Base-by-base conservation (phyloP, 2,888 invertebrate species). In the Zeuzera pyrina region DNA sequence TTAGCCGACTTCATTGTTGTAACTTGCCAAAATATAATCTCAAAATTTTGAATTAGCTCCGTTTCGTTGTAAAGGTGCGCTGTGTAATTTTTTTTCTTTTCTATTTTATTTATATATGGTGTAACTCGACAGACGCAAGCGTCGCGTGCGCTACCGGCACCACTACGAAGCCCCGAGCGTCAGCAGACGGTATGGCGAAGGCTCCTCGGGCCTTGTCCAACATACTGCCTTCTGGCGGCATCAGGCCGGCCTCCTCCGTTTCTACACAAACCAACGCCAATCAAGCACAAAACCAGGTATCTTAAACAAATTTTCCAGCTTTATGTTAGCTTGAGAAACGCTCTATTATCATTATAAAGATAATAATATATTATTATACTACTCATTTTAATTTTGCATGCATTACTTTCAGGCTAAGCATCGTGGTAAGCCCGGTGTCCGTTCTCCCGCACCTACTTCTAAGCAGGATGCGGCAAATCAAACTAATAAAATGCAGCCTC, bases 221-320 rank as follows among this genome's bases (percentile, higher is more conserved):
- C 53, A 89, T 91, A 33, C 57, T 91, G 43, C 91, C 91, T 0
- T 76, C 79, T 0, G 53, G 67, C 73, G 72, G 71, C 72, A 77
- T 92, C 42, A 85, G 94, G 30, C 93, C 94, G 0, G 79, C 92
- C 84, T 90, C 92, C 47, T 93, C 93, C 0, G 94, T 94, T 7
- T 93, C 94, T 3, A 94, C 94, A 0, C 94, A 94, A 69, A 94
- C 94, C 14, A 76, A 51, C 35, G 57, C 77, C 4, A 86, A 84
- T 30, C 88, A 87, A 57, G 70, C 85, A 1, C 79, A 77, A 41
- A 68, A 60, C 36, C 86, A 86, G 60, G 87, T 86, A 56, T 46
- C n/a, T n/a, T n/a, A n/a, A n/a, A n/a, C n/a, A n/a, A n/a, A n/a
- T n/a, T n/a, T n/a, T n/a, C n/a, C n/a, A n/a, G n/a, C n/a, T n/a